phyloP scores from a whole-genome alignment of 2,797 vertebrate species.

The Galago senegalensis region DNA sequence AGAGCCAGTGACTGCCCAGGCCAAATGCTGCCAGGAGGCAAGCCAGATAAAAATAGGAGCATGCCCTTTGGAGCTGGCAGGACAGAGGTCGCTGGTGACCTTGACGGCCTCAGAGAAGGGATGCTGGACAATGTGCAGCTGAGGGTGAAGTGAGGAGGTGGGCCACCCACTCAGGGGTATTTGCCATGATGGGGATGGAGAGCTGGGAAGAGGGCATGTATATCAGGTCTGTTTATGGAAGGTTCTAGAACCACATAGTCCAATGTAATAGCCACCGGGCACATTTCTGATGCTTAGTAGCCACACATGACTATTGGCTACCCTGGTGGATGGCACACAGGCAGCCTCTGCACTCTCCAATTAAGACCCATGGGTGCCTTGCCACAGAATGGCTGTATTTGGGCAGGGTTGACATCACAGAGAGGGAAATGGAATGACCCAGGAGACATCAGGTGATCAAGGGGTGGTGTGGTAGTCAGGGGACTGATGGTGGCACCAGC shows the following conservation, averaged over 20 bases:
- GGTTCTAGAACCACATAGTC: not conserved
- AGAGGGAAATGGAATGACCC: not conserved
- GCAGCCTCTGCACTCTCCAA: not conserved
- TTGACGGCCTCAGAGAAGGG: not conserved
- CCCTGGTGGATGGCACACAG: not conserved
- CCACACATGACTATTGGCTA: rapidly evolving
- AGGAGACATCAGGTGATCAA: not conserved
- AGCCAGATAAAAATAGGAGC: not conserved
- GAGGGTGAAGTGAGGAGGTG: not conserved
- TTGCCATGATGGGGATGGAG: not conserved
- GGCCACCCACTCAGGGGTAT: not conserved
- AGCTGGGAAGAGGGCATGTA: not conserved
- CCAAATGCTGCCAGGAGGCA: not conserved
- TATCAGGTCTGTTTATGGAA: not conserved
- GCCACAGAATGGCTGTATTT: rapidly evolving
- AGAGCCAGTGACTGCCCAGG: rapidly evolving
- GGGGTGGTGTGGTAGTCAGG: rapidly evolving
- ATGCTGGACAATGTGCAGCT: rapidly evolving
- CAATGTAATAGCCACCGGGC: not conserved
- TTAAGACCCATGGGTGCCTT: not conserved
- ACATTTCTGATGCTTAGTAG: rapidly evolving
- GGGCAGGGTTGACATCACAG: not conserved
- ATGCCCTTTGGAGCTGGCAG: not conserved
- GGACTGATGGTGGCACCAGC: not conserved
- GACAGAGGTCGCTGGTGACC: not conserved